Conservation (phyloP, 2,888 invertebrate species). For the Leptodirus hochenwartii region DNA sequence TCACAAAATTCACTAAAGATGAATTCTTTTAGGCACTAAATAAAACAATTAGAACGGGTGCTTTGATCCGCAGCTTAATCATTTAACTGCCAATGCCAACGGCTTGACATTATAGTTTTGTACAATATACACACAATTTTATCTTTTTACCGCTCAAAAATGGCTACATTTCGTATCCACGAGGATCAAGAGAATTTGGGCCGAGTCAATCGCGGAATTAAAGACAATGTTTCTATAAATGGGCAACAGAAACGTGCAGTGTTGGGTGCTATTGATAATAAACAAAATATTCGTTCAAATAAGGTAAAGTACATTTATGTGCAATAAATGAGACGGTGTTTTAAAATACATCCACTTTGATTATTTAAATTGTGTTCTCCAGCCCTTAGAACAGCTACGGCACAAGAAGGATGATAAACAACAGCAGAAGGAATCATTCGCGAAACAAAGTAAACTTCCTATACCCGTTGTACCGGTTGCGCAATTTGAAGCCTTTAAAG, state of each 20-base stretch:
- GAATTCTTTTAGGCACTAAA: too few species aligned
- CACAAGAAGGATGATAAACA: conserved; percentile 16
- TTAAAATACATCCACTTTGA: conserved; percentile 2
- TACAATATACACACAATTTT: too few species aligned
- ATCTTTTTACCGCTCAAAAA: too few species aligned
- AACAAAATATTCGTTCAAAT: conserved; percentile 19
- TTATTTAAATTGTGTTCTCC: conserved; percentile 10
- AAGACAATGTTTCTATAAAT: conserved; percentile 8
- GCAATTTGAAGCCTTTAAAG: conserved; percentile 58
- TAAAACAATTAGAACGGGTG: too few species aligned
- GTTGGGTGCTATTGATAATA: conserved; percentile 41
- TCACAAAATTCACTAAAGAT: too few species aligned
- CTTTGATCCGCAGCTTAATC: too few species aligned
- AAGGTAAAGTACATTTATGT: too few species aligned
- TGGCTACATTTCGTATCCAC: conserved; percentile 60
- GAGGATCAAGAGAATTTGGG: conserved; percentile 53
- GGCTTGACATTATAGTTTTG: too few species aligned
- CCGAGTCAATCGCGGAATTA: conserved; percentile 13
- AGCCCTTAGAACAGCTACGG: conserved; percentile 13
- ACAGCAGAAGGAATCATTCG: neutral
- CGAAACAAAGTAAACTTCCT: conserved; percentile 15
- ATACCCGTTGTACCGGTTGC: conserved; percentile 39
- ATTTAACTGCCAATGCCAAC: too few species aligned
- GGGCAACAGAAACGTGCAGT: conserved; percentile 41
- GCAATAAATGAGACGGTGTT: too few species aligned